Conservation (phyloP, 2,797 vertebrate species). For the Botia almorhae region DNA sequence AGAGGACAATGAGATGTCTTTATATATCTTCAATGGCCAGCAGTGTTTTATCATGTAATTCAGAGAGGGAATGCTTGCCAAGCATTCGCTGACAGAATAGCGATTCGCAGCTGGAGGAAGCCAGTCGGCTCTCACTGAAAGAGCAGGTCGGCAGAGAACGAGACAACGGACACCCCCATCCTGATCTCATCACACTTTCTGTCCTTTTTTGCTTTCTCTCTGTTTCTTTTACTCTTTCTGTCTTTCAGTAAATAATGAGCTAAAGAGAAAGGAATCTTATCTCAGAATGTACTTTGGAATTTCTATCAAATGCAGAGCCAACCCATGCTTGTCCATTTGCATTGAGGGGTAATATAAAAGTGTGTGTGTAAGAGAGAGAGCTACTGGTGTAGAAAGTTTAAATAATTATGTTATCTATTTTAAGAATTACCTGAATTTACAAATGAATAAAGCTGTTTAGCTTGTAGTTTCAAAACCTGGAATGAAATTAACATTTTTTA, state of each 20-base stretch:
- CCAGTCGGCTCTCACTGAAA: conserved; percentile 29
- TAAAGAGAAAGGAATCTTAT: conserved; percentile 78
- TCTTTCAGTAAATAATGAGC: conserved; percentile 66
- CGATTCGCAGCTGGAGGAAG: conserved; percentile 56
- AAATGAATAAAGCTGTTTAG: no score
- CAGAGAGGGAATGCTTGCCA: conserved; percentile 48
- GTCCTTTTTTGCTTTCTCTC: conserved; percentile 38
- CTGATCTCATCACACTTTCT: conserved; percentile 36
- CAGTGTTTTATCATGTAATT: conserved; percentile 51
- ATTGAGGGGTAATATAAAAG: background rate
- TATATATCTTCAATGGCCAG: conserved; percentile 35
- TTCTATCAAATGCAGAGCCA: conserved; percentile 67
- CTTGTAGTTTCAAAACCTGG: no score
- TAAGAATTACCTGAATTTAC: no score
- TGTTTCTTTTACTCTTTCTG: conserved; percentile 25
- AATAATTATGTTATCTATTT: background rate
- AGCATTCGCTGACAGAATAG: conserved; percentile 51
- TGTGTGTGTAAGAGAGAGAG: background rate
- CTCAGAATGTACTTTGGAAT: conserved; percentile 71
- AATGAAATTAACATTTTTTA: no score
- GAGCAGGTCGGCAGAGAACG: conserved; percentile 33
- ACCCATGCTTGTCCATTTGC: conserved; percentile 49
- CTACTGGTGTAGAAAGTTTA: background rate
- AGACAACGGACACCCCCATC: conserved; percentile 46
- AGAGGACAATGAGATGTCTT: conserved; percentile 24